Conservation (phyloP, 2,113 vertebrate species). For the Neolamprologus sp. region DNA sequence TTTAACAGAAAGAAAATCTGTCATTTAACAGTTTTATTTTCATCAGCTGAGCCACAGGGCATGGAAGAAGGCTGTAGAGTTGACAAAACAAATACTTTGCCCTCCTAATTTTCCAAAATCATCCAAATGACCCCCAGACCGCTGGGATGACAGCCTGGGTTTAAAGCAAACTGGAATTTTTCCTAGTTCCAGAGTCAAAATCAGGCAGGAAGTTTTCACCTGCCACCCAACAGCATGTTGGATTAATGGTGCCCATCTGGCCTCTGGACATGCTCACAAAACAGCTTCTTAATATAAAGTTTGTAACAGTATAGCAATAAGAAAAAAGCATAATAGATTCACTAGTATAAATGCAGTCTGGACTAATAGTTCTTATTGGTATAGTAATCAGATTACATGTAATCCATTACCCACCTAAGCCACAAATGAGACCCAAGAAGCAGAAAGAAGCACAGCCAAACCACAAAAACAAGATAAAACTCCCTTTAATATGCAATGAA, state of each 20-base stretch:
- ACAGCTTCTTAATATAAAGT: background rate
- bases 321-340: background rate
- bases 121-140: background rate
- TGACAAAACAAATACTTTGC: background rate
- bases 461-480: slow-evolving; percentile 68
- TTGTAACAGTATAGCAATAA: background rate
- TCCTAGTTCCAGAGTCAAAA: background rate
- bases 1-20: background rate
- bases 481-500: slow-evolving; percentile 72
- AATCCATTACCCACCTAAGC: background rate
- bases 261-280: background rate
- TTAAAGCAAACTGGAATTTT: background rate
- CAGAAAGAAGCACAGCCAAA: background rate
- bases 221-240: background rate
- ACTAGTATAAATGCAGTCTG: background rate
- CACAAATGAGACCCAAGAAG: background rate
- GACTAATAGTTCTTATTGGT: background rate
- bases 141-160: fast-evolving
- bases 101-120: background rate
- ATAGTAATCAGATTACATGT: background rate
- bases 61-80: background rate
- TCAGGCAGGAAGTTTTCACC: background rate
- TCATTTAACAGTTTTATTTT: background rate
- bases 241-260: background rate
- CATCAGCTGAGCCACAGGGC: background rate